These are phyloP conservation scores for Drosophila equinoxialis DNA, from an alignment of 1,140 invertebrate genomes.

Conservation along the genomic window DNA sequence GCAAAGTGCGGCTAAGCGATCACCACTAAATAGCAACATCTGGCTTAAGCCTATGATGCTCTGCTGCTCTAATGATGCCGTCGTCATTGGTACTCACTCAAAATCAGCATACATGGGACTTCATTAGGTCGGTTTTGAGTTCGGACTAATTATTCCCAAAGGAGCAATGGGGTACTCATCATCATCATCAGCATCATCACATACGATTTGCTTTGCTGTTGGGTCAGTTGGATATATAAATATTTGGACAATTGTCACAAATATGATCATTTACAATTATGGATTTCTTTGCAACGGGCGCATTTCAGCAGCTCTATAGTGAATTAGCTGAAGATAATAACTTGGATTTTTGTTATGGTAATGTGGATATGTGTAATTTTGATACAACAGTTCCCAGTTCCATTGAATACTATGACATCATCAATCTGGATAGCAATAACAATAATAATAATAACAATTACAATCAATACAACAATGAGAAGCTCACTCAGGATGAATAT, in stretches of 20 bases:
- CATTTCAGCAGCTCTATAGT: slow-evolving; percentile 75
- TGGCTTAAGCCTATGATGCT: slow-evolving; percentile 22
- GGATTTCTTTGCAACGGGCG: slow-evolving; percentile 81
- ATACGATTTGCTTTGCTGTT: neutral
- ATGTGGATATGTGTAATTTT: slow-evolving; percentile 31
- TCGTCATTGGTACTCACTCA: slow-evolving; percentile 42
- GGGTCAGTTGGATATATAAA: slow-evolving; percentile 45
- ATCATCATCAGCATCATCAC: neutral
- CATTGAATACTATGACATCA: slow-evolving; percentile 60
- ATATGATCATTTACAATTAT: slow-evolving; percentile 55
- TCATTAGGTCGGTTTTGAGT: slow-evolving; percentile 2
- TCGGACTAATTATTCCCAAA: slow-evolving; percentile 71
- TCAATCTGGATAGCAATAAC: slow-evolving; percentile 57
- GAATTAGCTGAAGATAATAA: slow-evolving; percentile 62
- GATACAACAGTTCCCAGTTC: neutral
- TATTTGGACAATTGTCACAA: slow-evolving; percentile 61
- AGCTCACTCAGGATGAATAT: slow-evolving; percentile 3
- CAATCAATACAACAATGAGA: slow-evolving; percentile 9
- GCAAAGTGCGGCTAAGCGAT: neutral
- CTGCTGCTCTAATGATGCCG: slow-evolving; percentile 43
- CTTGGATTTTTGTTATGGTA: slow-evolving; percentile 46
- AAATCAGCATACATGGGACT: neutral
- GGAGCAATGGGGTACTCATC: slow-evolving; percentile 21
- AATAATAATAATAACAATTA: slow-evolving; percentile 10
- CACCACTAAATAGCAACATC: slow-evolving; percentile 44